Evolutionary conservation across 1,140 invertebrate species (phyloP), one percentile per base, ranked within the genome.

Genomic region (Anadara kagoshimensis): DNA sequence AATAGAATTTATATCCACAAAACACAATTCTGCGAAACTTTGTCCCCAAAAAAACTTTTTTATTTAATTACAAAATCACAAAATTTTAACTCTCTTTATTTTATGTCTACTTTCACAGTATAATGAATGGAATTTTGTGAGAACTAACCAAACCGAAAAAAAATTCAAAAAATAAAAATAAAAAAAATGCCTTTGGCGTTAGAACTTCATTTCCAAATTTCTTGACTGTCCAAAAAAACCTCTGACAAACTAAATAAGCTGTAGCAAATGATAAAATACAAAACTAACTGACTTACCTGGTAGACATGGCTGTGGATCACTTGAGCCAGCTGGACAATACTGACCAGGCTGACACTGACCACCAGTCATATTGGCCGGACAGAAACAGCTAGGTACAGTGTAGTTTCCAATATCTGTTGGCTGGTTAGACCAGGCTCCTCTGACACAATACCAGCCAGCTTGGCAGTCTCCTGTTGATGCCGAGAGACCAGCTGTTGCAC

Each of bases 381-480:
- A 88, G 80, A 76, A 81, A 75, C 86, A 87, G 54, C 75, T 66
- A 5, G 72, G 65, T 29, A 69, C 70, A 12, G 73, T 71, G 26
- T 78, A 76, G 51, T 79, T 85, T 18, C 82, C 84, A 53, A 83
- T 81, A 29, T 86, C 83, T 20, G 81, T 80, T 18, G 87, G 86
- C 41, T 78, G 75, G 44, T 64, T 56, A 1, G 78, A 77, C 82
- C 82, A 86, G 0, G 87, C 84, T 26, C 84, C 86, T 26, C 82
- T 57, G 11, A 83, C 65, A 76, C 87, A 88, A 68, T 87, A 88
- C 83, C 81, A 88, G 26, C 87, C 87, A 18, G 76, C 78, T 51
- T 64, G 65, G 79, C 87, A 88, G 10, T 71, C 59, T 10, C 76
- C 83, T n/a, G 86, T 77, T 1, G 82, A 65, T 5, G 59, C 44